Base-by-base conservation (phyloP, 2,888 invertebrate species). In the Agrochola litura region DNA sequence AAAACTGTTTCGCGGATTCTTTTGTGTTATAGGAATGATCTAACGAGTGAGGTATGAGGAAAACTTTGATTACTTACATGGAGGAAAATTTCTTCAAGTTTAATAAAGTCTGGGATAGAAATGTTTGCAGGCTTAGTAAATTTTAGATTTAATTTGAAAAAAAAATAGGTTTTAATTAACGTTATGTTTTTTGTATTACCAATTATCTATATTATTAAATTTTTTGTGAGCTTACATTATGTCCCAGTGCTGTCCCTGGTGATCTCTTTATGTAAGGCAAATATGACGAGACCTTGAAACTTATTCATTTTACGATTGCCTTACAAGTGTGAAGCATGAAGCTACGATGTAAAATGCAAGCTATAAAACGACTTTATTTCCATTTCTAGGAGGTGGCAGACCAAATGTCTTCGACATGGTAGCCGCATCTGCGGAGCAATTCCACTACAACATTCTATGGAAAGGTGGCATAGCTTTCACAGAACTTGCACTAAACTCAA, bases 401-500 rank as follows among this genome's bases (percentile, higher is more conserved):
- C 96, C 96, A 16, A 96, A 96, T 70, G 93, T 96, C 6, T 96
- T 96, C 67, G 90, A 92, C 0, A 95, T 95, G 94, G 92, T 92
- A 0, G 91, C 93, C 8, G 79, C 93, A 83, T 91, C 95, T n/a
- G 91, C 92, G 1, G 96, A 95, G 87, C 70, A 89, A 82, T 96
- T 96, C 76, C 93, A 95, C 71, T 86, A 93, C 0, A 84, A 92
- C 6, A 92, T 96, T 30, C 89, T 96, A 1, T 96, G 95, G 94
- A 83, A 79, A 16, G 96, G 95, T 0, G 95, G 95, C 0, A 61
- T 93, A 54, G 94, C 91, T 0, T 93, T 92, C 12, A 95, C 96
- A 10, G 95, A 96, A 87, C 81, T 94, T 0, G 88, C 92, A 1
- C 80, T 96, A 3, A 94, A 95, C 76, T 95, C 96, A 0, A 91